phyloP scores from a whole-genome alignment of 2,888 invertebrate genomes.

The Diabrotica balteata region DNA sequence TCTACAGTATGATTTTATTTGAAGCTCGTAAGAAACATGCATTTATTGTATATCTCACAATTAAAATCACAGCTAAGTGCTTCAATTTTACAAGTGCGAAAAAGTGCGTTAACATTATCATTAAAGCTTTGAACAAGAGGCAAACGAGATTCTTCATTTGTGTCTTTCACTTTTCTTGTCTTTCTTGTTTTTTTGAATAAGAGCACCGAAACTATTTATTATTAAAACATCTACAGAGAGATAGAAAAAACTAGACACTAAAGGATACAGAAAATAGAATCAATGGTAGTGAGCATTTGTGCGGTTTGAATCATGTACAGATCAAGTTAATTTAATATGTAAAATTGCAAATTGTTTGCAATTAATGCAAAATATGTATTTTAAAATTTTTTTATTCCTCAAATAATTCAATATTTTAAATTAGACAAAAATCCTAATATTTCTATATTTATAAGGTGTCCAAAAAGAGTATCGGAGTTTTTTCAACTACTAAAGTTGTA shows the following conservation, averaged over 20 bases:
- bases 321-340: background rate
- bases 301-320: background rate
- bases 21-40: conserved; percentile 34
- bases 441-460: no score
- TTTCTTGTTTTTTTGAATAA: background rate
- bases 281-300: background rate
- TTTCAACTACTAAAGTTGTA: no score
- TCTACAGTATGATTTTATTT: conserved; percentile 11
- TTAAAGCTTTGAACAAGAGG: conserved; percentile 29
- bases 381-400: no score
- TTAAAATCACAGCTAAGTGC: conserved; percentile 50
- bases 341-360: no score
- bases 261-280: background rate
- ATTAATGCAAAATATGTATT: no score
- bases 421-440: no score
- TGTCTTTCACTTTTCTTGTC: background rate
- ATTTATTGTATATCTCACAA: conserved; percentile 37
- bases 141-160: conserved; percentile 21
- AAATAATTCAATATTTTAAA: no score
- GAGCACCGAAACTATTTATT: conserved; percentile 19
- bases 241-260: background rate
- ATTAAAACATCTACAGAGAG: background rate
- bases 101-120: conserved; percentile 25
- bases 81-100: conserved; percentile 45
- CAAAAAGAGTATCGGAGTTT: no score